Evolutionary conservation across 2,888 invertebrate species (phyloP), one percentile per base, ranked within the genome.

Genomic region (Orthosia gracilis): DNA sequence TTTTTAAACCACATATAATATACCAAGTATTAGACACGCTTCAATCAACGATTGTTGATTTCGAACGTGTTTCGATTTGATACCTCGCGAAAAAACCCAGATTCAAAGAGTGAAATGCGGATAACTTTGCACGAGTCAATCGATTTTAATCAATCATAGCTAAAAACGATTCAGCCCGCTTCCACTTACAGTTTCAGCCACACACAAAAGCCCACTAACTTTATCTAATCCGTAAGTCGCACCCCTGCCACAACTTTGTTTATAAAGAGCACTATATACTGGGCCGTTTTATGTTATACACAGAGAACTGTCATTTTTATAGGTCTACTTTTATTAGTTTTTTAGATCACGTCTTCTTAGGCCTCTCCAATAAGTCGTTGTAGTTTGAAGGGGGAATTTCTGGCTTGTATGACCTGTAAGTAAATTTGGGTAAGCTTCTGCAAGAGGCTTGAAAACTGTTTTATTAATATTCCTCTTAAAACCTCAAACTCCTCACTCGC

Each of bases 211-310:
- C 47, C 66, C 23, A 69, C 72, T 77, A 84, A 87, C 86, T 87
- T 85, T 79, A 85, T 87, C 77, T 87, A 77, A 85, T 82, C 78
- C 64, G 74, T 77, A 79, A 78, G 74, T 73, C 73, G 59, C 80
- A 71, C 85, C 71, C 82, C 79, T 74, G 77, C 78, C 79, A 73
- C 75, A 87, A 86, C 78, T 86, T 86, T 80, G 82, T 85, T 84
- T 87, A 84, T 84, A 82, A 78, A 84, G 85, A 82, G 57, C 67
- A 64, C 57, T 79, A 63, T 80, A 85, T 76, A 83, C 73, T 66
- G 62, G 26, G 58, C 65, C 77, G 62, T 70, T 85, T 85, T 84
- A 82, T 80, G 80, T 73, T 67, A 79, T 72, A 69, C 78, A 70
- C 75, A 23, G 70, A 61, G 54, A 21, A 59, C 79, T 84, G 63